Percentiles rank a stretch among this genome's conserved stretches.
These are phyloP conservation scores for Patella ulyssiponensis DNA, from an alignment of 2,888 invertebrate genomes.

Conservation along the genomic window DNA sequence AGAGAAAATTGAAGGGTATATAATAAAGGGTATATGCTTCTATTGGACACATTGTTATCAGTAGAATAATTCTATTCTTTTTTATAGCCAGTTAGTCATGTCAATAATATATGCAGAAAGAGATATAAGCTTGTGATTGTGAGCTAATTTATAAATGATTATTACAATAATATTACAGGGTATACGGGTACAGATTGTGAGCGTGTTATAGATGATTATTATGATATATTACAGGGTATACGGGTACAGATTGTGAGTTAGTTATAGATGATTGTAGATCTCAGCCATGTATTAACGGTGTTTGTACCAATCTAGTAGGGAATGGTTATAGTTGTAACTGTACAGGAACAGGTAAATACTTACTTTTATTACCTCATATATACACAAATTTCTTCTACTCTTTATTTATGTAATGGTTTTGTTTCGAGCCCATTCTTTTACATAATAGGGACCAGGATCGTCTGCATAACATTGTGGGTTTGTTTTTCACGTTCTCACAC, in stretches of 20 bases:
- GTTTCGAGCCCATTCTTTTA: too few species aligned
- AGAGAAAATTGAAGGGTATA: too few species aligned
- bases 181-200: constrained; percentile 75
- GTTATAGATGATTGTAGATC: constrained; percentile 75
- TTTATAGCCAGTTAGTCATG: too few species aligned
- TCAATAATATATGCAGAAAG: too few species aligned
- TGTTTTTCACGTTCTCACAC: too few species aligned
- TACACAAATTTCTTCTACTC: neutral
- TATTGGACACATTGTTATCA: too few species aligned
- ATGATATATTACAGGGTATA: constrained; percentile 54
- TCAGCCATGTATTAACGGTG: constrained; percentile 70
- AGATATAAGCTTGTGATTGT: too few species aligned
- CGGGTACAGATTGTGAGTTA: constrained; percentile 74
- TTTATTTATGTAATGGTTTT: neutral
- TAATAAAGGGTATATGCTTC: too few species aligned
- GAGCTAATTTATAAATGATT: too few species aligned
- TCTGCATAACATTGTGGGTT: neutral
- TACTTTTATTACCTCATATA: too few species aligned
- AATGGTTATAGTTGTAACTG: constrained; percentile 60
- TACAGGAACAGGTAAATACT: constrained; percentile 56
- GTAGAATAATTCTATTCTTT: too few species aligned
- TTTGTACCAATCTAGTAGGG: constrained; percentile 44
- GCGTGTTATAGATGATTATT: constrained; percentile 73
- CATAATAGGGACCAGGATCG: neutral
- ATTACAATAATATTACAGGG: constrained; percentile 41